These are phyloP conservation scores for Drosophila auraria DNA, from an alignment of 1,140 invertebrate species.

Conservation along the genomic window DNA sequence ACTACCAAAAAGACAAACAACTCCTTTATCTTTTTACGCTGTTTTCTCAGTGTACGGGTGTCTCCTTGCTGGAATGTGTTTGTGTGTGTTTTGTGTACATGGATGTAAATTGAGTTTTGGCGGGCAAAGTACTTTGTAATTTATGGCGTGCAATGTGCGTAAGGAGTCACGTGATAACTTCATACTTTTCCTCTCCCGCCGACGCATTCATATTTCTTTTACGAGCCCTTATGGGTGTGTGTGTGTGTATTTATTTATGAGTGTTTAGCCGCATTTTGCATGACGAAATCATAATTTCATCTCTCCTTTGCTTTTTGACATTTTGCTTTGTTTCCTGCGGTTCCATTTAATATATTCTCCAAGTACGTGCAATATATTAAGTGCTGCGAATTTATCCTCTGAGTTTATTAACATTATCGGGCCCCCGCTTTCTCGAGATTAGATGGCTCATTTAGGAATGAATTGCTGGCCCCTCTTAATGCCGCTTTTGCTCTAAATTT, in stretches of 20 bases:
- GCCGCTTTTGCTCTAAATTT: conserved; percentile 23
- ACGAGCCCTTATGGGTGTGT: conserved; percentile 49
- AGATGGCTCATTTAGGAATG: conserved; percentile 60
- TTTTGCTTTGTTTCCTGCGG: conserved; percentile 70
- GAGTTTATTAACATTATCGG: conserved; percentile 72
- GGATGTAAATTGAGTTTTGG: conserved; percentile 83
- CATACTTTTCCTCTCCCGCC: conserved; percentile 43
- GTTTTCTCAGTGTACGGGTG: conserved; percentile 1
- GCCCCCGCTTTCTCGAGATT: conserved; percentile 63
- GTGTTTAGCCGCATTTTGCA: conserved; percentile 76
- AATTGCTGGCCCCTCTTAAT: conserved; percentile 12
- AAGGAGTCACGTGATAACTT: conserved; percentile 82
- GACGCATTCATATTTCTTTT: conserved; percentile 50
- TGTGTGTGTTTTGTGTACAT: conserved; percentile 50
- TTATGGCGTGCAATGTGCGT: conserved; percentile 83
- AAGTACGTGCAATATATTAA: conserved; percentile 75
- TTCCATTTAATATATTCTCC: conserved; percentile 48
- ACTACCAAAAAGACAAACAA: background rate
- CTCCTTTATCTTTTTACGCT: background rate
- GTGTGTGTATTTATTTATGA: conserved; percentile 68
- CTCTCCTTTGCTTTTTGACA: conserved; percentile 60
- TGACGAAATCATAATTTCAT: conserved; percentile 82
- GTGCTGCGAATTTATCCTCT: conserved; percentile 37
- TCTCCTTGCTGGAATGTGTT: conserved; percentile 6
- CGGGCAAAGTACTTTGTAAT: conserved; percentile 82